Conservation (phyloP, 2,797 vertebrate genomes). For the Lagorchestes hirsutus region DNA sequence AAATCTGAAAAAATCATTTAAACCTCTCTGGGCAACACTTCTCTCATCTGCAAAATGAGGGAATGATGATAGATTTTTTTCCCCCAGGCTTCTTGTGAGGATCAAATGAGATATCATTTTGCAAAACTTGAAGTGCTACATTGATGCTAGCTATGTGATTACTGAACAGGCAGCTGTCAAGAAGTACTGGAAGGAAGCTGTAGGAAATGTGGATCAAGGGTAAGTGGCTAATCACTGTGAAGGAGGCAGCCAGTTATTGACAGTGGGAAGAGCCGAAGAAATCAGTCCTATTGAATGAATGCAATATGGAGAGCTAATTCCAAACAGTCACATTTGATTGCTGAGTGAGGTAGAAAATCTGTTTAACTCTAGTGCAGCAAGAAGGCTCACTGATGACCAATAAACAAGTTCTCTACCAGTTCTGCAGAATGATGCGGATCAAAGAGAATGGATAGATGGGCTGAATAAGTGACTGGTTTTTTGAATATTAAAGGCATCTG, state of each 20-base stretch:
- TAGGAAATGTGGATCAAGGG: not conserved
- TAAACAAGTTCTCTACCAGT: not conserved
- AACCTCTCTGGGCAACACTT: not conserved
- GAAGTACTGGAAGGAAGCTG: too few relatives aligned
- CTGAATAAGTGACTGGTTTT: not conserved
- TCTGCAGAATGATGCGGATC: not conserved
- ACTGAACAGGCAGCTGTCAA: not conserved
- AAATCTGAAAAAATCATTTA: not conserved
- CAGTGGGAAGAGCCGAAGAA: not conserved
- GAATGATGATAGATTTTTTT: not conserved
- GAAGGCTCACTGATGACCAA: not conserved
- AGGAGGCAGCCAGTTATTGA: not conserved
- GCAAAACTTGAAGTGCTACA: not conserved
- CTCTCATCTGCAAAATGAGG: not conserved
- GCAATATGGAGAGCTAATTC: not conserved
- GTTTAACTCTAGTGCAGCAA: not conserved
- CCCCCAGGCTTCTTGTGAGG: not conserved
- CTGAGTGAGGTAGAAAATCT: not conserved
- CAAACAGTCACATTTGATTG: not conserved
- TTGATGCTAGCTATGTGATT: not conserved
- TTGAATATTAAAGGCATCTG: not conserved
- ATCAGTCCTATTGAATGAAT: not conserved
- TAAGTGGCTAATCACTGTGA: not conserved
- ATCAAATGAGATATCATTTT: not conserved
- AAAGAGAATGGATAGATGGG: not conserved